Evolutionary conservation across 2,797 vertebrate genomes (phyloP).

Genomic region (Cirrhinus mrigala): DNA sequence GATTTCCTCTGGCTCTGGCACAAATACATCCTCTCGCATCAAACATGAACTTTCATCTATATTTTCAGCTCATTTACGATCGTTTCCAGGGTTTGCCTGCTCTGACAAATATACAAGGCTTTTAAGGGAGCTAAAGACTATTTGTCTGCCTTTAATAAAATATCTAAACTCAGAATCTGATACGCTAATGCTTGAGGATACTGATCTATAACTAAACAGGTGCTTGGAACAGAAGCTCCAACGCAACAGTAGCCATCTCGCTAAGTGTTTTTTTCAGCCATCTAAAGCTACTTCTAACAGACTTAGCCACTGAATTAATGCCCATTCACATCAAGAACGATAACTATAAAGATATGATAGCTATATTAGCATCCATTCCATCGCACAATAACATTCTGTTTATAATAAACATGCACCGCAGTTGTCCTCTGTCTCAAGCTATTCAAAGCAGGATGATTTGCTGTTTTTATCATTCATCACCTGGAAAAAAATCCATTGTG

Average conservation of each 20-base stretch:
- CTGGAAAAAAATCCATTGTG: neutral
- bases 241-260: neutral
- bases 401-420: neutral
- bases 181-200: conserved; percentile 7
- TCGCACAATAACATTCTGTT: neutral
- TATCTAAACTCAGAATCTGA: neutral
- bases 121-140: conserved; percentile 1
- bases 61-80: conserved; percentile 35
- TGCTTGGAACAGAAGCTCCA: neutral
- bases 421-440: neutral
- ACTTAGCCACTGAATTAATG: neutral
- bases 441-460: neutral
- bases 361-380: neutral
- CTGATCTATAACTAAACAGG: neutral
- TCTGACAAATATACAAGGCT: conserved; percentile 19
- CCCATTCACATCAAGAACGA: neutral
- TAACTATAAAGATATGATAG: neutral
- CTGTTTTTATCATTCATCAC: neutral
- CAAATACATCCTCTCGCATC: conserved; percentile 24
- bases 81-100: neutral
- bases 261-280: neutral
- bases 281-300: conserved; percentile 4
- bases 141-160: conserved; percentile 6
- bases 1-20: conserved; percentile 47
- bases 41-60: conserved; percentile 38